Conservation (phyloP, 2,888 invertebrate species). For the Conus canariensis region DNA sequence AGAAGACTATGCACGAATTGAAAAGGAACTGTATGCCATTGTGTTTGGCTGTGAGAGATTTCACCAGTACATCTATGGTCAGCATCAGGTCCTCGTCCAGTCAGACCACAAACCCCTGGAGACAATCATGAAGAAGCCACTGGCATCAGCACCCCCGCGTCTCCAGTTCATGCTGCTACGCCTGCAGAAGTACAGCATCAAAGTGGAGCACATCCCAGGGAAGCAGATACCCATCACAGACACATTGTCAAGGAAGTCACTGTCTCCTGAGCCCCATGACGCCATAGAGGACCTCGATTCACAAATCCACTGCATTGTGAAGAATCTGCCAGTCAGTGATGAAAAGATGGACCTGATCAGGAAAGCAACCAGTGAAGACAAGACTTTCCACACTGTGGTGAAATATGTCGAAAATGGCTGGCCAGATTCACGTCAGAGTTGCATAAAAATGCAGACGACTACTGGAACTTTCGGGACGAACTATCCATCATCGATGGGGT, state of each 20-base stretch:
- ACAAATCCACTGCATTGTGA: not conserved
- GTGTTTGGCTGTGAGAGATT: slow-evolving; percentile 17
- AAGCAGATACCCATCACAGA: slow-evolving; percentile 16
- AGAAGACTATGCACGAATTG: not conserved
- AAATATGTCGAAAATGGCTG: not conserved
- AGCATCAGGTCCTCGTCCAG: not conserved
- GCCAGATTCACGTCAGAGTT: not conserved
- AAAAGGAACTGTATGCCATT: slow-evolving; percentile 17
- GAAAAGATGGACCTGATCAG: not conserved
- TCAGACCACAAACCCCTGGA: slow-evolving; percentile 46
- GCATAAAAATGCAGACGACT: not conserved
- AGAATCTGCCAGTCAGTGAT: slow-evolving; percentile 19
- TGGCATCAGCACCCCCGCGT: slow-evolving; percentile 31
- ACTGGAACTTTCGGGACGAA: slow-evolving; percentile 32
- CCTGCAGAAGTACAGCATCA: slow-evolving; percentile 25
- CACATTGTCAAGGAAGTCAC: not conserved
- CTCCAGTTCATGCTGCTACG: slow-evolving; percentile 30
- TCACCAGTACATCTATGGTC: slow-evolving; percentile 39
- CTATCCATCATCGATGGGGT: slow-evolving; percentile 11
- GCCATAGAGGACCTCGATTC: not conserved
- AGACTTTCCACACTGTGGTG: not conserved
- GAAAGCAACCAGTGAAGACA: not conserved
- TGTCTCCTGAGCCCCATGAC: slow-evolving; percentile 6
- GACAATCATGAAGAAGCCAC: slow-evolving; percentile 37
- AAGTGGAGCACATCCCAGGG: slow-evolving; percentile 21